Percentiles rank a stretch among this genome's conserved stretches.
These are phyloP conservation scores for Homarus gammarus DNA, from an alignment of 2,888 invertebrate genomes.

Conservation along the genomic window DNA sequence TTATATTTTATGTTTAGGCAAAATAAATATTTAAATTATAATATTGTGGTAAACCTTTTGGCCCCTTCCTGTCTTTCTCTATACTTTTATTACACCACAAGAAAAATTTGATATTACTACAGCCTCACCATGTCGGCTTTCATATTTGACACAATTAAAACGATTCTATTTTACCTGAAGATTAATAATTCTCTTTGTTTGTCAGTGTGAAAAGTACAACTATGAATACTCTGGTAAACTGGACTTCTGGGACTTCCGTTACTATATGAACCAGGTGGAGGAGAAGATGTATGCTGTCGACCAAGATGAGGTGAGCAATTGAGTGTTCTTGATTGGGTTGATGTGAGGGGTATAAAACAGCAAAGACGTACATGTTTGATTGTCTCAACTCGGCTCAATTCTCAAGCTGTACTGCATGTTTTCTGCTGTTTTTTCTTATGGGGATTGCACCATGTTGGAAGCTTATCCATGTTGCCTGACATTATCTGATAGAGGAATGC, in stretches of 20 bases:
- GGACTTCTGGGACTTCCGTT: conserved; percentile 80
- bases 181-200: conserved; percentile 13
- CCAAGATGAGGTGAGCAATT: conserved; percentile 79
- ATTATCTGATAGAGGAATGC: too few species aligned
- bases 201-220: conserved; percentile 79
- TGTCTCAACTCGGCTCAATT: neutral
- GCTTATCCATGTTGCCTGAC: too few species aligned
- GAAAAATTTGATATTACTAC: too few species aligned
- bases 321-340: neutral
- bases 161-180: too few species aligned
- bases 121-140: too few species aligned
- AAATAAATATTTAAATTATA: neutral
- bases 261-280: conserved; percentile 80
- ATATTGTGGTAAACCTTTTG: too few species aligned
- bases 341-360: too few species aligned
- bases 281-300: conserved; percentile 81
- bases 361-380: neutral
- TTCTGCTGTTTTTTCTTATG: neutral
- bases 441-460: too few species aligned
- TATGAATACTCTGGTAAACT: conserved; percentile 79
- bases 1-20: neutral
- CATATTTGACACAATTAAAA: too few species aligned
- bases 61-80: too few species aligned
- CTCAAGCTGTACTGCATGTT: too few species aligned
- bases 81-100: too few species aligned